Evolutionary conservation across 2,113 vertebrate genomes (phyloP).

Genomic region (Leptodactylus fuscus): DNA sequence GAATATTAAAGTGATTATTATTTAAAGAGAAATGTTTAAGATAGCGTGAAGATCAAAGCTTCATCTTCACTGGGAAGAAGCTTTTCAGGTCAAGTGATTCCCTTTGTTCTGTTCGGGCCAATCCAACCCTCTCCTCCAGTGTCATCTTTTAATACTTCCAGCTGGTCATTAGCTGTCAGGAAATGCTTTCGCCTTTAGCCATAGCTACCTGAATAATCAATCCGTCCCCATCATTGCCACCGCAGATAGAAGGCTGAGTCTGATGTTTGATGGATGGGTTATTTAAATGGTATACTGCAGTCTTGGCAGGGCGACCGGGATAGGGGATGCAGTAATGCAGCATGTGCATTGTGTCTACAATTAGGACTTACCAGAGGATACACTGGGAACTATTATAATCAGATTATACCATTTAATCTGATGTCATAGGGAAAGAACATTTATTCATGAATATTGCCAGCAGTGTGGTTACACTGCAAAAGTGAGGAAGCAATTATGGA

Average conservation of each 20-base stretch:
- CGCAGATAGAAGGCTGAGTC: constrained; percentile 42
- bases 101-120: constrained; percentile 27
- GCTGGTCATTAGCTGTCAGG: constrained; percentile 53
- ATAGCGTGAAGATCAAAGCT: constrained; percentile 42
- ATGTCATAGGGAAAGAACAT: constrained; percentile 22
- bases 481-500: neutral
- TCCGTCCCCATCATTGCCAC: constrained; percentile 41
- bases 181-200: constrained; percentile 44
- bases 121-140: neutral
- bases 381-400: constrained; percentile 10
- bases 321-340: constrained; percentile 5
- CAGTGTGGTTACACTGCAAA: neutral
- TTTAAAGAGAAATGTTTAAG: constrained; percentile 36
- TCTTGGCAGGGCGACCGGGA: constrained; percentile 24
- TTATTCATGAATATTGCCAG: constrained; percentile 8
- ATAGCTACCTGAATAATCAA: constrained; percentile 52
- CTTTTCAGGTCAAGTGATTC: constrained; percentile 37
- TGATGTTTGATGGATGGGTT: constrained; percentile 56
- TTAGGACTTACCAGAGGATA: constrained; percentile 16
- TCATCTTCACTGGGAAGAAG: constrained; percentile 1
- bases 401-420: neutral
- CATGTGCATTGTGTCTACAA: neutral
- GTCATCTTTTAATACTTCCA: constrained; percentile 48
- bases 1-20: constrained; percentile 46
- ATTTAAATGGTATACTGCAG: constrained; percentile 45